These are phyloP conservation scores for Nyctibius bracteatus DNA, from an alignment of 2,113 vertebrate genomes.

Conservation along the genomic window DNA sequence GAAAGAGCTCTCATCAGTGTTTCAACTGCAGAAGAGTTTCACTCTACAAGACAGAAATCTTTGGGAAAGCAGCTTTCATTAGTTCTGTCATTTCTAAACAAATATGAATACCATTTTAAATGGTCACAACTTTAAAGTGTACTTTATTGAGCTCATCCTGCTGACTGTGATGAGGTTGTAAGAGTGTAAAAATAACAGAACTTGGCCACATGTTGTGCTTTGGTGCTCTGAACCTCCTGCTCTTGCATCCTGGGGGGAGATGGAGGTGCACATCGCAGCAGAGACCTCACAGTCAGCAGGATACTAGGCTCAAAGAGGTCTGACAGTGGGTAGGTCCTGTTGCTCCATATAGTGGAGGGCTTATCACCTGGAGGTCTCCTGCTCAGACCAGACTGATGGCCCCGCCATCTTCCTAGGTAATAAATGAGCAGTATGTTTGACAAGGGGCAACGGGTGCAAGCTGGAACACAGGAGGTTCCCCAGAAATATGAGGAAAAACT, in stretches of 20 bases:
- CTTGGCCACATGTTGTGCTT: background rate
- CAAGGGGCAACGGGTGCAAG: no score
- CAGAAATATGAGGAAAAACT: no score
- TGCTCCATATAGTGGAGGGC: accelerated
- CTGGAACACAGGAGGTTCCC: no score
- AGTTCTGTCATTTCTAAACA: background rate
- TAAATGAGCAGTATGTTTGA: background rate
- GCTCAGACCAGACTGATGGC: background rate
- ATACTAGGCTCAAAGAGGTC: background rate
- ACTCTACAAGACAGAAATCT: background rate
- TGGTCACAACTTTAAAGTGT: background rate
- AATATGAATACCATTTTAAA: background rate
- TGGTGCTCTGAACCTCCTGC: background rate
- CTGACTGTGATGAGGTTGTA: background rate
- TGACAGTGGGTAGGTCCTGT: background rate
- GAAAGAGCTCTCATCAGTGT: background rate
- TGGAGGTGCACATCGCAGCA: accelerated
- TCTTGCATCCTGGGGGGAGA: background rate
- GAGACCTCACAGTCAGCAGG: background rate
- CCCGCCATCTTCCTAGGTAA: background rate
- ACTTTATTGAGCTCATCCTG: background rate
- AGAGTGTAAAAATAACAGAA: background rate
- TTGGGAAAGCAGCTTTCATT: background rate
- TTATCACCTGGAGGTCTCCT: background rate
- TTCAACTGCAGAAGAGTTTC: background rate